These are phyloP conservation scores for Hyperoplus immaculatus DNA, from an alignment of 2,797 vertebrate genomes.

Conservation along the genomic window DNA sequence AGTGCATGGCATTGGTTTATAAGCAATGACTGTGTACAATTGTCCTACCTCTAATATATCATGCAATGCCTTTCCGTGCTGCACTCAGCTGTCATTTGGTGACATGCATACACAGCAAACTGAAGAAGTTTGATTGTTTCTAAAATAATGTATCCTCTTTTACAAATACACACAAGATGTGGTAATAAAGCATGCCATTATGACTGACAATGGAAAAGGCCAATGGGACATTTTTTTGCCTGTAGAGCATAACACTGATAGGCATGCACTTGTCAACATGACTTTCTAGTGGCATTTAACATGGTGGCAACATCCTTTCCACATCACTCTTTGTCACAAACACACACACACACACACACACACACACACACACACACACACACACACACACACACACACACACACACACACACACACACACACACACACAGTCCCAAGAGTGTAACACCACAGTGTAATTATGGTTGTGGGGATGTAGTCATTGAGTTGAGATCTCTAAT, in stretches of 20 bases:
- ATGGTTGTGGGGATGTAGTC: slow-evolving; percentile 47
- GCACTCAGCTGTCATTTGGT: slow-evolving; percentile 16
- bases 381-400: slow-evolving; percentile 9
- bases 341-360: slow-evolving; percentile 9
- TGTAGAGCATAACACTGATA: slow-evolving; percentile 25
- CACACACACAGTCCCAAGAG: slow-evolving; percentile 36
- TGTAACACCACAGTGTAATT: slow-evolving; percentile 21
- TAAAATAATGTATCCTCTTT: slow-evolving; percentile 29
- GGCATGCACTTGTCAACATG: slow-evolving; percentile 37
- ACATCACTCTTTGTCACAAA: slow-evolving; percentile 15
- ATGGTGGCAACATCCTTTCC: slow-evolving; percentile 32
- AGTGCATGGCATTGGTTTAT: slow-evolving; percentile 57
- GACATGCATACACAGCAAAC: not conserved
- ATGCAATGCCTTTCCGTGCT: slow-evolving; percentile 22
- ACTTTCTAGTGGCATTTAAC: slow-evolving; percentile 35
- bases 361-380: not conserved
- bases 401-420: slow-evolving; percentile 11
- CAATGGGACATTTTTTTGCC: slow-evolving; percentile 35
- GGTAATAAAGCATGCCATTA: slow-evolving; percentile 24
- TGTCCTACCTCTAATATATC: slow-evolving; percentile 25
- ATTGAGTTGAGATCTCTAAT: slow-evolving; percentile 70
- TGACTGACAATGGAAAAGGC: slow-evolving; percentile 31
- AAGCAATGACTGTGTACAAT: slow-evolving; percentile 48
- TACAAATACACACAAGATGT: slow-evolving; percentile 37
- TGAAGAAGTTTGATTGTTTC: slow-evolving; percentile 39